Percentiles rank a stretch among this genome's conserved stretches.
These are phyloP conservation scores for Rotaria sp. DNA, from an alignment of 2,888 invertebrate genomes.

Conservation along the genomic window DNA sequence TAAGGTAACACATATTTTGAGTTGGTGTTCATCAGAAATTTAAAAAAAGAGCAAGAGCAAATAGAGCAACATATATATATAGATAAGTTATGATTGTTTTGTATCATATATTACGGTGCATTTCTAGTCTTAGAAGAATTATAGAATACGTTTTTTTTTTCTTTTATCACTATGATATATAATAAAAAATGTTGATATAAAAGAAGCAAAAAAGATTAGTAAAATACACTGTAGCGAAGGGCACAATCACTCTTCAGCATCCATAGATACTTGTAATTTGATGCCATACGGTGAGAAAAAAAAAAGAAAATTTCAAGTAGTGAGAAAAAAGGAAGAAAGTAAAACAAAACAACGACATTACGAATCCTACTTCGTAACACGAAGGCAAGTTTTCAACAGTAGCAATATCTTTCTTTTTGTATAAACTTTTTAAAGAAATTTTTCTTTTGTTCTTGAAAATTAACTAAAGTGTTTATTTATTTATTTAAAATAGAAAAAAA, in stretches of 20 bases:
- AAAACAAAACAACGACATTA: background rate
- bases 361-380: background rate
- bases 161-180: background rate
- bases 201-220: background rate
- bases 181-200: background rate
- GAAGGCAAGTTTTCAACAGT: background rate
- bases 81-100: background rate
- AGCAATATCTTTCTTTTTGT: background rate
- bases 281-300: slow-evolving; percentile 2
- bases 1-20: too few relatives aligned
- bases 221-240: slow-evolving; percentile 4
- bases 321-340: background rate
- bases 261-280: background rate
- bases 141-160: background rate
- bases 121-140: background rate
- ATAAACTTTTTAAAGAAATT: background rate
- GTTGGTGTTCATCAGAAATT: too few relatives aligned
- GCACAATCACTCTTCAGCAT: background rate
- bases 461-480: too few relatives aligned
- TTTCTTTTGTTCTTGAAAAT: too few relatives aligned
- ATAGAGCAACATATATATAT: too few relatives aligned
- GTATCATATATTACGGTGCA: background rate
- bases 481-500: too few relatives aligned
- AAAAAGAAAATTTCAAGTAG: background rate
- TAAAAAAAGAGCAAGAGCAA: too few relatives aligned